Percentiles rank a stretch among this genome's conserved stretches.
These are phyloP conservation scores for Ophion obscuratus DNA, from an alignment of 2,888 invertebrate species.

Conservation along the genomic window DNA sequence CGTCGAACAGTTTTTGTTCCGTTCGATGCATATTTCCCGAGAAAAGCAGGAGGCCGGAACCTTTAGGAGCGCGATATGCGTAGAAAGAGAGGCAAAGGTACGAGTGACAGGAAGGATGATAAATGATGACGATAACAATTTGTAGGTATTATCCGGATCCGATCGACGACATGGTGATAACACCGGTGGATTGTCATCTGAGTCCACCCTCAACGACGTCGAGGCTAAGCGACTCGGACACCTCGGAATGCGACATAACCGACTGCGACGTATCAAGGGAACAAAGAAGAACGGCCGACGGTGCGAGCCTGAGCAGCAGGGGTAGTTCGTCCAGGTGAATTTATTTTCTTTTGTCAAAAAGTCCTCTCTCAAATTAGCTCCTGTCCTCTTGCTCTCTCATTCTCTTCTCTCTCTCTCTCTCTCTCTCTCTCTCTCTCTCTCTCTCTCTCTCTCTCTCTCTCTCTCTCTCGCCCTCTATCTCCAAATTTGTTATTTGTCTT, in stretches of 20 bases:
- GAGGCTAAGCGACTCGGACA: conserved; percentile 96
- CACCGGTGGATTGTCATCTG: conserved; percentile 92
- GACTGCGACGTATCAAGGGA: conserved; percentile 83
- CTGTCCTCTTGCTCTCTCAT: neutral
- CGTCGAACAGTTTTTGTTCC: too few relatives aligned
- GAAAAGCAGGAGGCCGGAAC: too few relatives aligned
- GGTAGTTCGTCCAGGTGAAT: conserved; percentile 93
- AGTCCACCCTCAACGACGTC: conserved; percentile 95
- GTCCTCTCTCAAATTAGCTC: neutral
- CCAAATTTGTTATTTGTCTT: conserved; percentile 26
- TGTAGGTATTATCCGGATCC: conserved; percentile 85
- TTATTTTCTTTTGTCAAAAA: conserved; percentile 9
- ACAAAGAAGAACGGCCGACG: conserved; percentile 89
- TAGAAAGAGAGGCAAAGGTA: neutral
- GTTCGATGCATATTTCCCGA: too few relatives aligned
- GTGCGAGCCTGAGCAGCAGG: conserved; percentile 95
- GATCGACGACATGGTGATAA: conserved; percentile 87
- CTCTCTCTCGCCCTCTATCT: conserved; percentile 22
- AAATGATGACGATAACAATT: conserved; percentile 29
- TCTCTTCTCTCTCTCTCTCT: conserved; percentile 40
- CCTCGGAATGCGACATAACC: conserved; percentile 88
- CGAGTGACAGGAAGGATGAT: neutral
- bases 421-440: conserved; percentile 13
- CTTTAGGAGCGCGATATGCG: neutral
- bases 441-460: conserved; percentile 35